Evolutionary conservation across 2,888 invertebrate species (phyloP).

Genomic region (Hirtodrosophila trivittata): DNA sequence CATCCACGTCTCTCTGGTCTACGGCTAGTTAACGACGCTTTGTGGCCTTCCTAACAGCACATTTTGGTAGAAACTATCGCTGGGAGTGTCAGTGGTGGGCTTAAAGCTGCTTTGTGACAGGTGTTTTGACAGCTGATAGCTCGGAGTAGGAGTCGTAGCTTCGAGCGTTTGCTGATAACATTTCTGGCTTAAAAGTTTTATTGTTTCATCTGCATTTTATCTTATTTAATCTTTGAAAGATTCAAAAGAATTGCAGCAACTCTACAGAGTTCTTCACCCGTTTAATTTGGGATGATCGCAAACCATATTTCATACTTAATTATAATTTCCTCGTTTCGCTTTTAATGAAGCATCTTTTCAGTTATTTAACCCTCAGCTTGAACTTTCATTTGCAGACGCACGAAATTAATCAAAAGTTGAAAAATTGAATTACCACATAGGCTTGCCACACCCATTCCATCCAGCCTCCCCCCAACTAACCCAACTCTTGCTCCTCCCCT

Average conservation of each 20-base stretch:
- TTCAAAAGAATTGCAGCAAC: too few relatives aligned
- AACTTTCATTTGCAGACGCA: slow-evolving; percentile 17
- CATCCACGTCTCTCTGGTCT: slow-evolving; percentile 6
- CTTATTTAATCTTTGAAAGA: too few relatives aligned
- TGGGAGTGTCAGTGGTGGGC: not conserved
- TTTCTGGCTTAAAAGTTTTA: too few relatives aligned
- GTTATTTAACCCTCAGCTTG: slow-evolving; percentile 47
- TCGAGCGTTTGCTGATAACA: too few relatives aligned
- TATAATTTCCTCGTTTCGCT: slow-evolving; percentile 10
- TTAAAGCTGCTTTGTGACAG: not conserved
- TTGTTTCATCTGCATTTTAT: too few relatives aligned
- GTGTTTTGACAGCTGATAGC: slow-evolving; percentile 6
- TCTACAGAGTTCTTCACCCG: too few relatives aligned
- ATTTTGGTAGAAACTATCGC: slow-evolving; percentile 5
- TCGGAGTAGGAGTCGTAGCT: too few relatives aligned
- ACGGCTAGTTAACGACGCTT: slow-evolving; percentile 13
- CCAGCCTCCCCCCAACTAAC: not conserved
- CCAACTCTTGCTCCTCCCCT: not conserved
- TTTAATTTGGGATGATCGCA: slow-evolving; percentile 3
- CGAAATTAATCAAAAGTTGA: slow-evolving; percentile 42
- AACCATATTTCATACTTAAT: slow-evolving; percentile 40
- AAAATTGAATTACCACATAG: slow-evolving; percentile 22
- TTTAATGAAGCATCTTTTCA: slow-evolving; percentile 31
- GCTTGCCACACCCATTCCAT: not conserved
- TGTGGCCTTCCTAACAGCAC: slow-evolving; percentile 2